A percentile compares a stretch with the other conserved stretches of the same genome.
These are phyloP conservation scores for Odontophorus gujanensis DNA, from an alignment of 2,113 vertebrate species.

Conservation along the genomic window DNA sequence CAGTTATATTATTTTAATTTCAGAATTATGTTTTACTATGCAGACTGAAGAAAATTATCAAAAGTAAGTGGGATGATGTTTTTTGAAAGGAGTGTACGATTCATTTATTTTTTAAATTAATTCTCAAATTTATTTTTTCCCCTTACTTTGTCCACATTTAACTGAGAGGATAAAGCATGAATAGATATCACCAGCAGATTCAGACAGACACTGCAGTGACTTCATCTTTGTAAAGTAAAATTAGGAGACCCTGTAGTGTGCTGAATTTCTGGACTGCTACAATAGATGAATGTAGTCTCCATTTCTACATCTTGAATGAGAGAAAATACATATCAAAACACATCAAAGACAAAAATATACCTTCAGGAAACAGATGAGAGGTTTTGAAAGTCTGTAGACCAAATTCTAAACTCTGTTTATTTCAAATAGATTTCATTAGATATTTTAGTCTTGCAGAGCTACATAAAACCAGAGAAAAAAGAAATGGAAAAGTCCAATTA, in stretches of 20 bases:
- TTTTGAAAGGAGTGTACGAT: background rate
- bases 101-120: background rate
- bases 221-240: background rate
- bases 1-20: background rate
- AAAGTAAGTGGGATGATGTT: background rate
- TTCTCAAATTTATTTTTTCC: background rate
- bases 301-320: background rate
- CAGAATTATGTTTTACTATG: background rate
- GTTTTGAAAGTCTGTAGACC: background rate
- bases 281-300: background rate
- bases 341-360: background rate
- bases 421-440: background rate
- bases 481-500: background rate
- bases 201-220: background rate
- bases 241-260: background rate
- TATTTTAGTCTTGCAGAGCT: background rate
- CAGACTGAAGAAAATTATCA: background rate
- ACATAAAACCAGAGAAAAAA: background rate
- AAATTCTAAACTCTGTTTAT: background rate
- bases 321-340: accelerated
- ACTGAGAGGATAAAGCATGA: background rate
- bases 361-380: background rate
- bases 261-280: background rate
- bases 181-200: background rate
- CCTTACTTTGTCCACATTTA: background rate